Percentiles rank a stretch among this genome's conserved stretches.
phyloP scores from a whole-genome alignment of 2,113 vertebrate species.

The Eupsittula cactorum region DNA sequence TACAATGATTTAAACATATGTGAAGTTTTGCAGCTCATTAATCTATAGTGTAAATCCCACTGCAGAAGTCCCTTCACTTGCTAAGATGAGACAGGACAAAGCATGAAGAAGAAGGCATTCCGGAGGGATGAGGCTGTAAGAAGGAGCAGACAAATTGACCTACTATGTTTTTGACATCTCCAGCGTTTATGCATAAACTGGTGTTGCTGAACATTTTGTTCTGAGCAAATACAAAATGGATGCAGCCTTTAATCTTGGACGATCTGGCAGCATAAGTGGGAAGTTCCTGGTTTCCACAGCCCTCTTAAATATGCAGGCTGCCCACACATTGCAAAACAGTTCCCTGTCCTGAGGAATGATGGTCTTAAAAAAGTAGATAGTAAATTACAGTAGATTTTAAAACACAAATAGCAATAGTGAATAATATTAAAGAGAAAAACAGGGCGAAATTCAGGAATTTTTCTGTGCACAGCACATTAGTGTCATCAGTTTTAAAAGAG shows the following conservation, averaged over 20 bases:
- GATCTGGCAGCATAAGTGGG: not conserved
- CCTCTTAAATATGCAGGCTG: not conserved
- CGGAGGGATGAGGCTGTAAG: not conserved
- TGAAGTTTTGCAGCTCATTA: conserved; percentile 19
- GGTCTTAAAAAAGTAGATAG: not conserved
- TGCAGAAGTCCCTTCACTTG: not conserved
- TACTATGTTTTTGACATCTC: not conserved
- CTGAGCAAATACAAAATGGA: not conserved
- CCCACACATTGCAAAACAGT: rapidly evolving
- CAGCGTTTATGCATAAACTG: rapidly evolving
- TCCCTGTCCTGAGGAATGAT: not conserved
- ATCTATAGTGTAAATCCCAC: not conserved
- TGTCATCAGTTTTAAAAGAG: not conserved
- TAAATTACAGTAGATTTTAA: not conserved
- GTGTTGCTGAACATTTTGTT: not conserved
- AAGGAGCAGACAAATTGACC: not conserved
- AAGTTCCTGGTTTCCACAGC: not conserved
- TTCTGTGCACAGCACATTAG: not conserved
- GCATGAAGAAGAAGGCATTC: not conserved
- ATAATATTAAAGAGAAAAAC: not conserved
- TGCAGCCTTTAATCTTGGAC: not conserved
- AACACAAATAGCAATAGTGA: not conserved
- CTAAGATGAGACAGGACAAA: not conserved
- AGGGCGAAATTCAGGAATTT: not conserved
- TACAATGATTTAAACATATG: conserved; percentile 28